Conservation (phyloP, 2,888 invertebrate genomes). For the Unio delphinus region DNA sequence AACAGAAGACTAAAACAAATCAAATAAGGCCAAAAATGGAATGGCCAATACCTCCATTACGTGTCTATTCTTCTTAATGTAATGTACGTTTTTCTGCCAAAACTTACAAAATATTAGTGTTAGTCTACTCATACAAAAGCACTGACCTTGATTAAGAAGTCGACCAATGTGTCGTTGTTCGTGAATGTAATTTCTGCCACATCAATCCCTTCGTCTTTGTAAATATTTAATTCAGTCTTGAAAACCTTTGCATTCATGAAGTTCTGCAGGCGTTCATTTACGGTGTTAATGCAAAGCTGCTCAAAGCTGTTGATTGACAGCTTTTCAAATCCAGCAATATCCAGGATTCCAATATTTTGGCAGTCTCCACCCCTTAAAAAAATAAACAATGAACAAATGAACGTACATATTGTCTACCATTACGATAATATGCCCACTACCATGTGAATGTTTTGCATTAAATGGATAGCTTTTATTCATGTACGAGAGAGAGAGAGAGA, state of each 20-base stretch:
- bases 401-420: no score
- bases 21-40: no score
- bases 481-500: no score
- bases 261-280: slow-evolving; percentile 47
- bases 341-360: slow-evolving; percentile 45
- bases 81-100: no score
- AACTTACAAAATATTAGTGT: no score
- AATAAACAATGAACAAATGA: no score
- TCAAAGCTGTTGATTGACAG: slow-evolving; percentile 52
- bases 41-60: no score
- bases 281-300: slow-evolving; percentile 55
- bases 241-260: slow-evolving; percentile 32
- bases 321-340: slow-evolving; percentile 60
- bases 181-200: slow-evolving; percentile 22
- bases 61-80: background rate
- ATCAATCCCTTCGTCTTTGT: slow-evolving; percentile 24
- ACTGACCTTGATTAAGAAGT: slow-evolving; percentile 34
- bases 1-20: no score
- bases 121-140: background rate
- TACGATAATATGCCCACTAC: no score
- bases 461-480: no score
- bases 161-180: slow-evolving; percentile 50
- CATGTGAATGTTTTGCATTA: no score
- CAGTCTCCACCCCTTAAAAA: no score
- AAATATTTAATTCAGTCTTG: slow-evolving; percentile 25